Base-by-base conservation (phyloP, 1,140 invertebrate species). In the Leptopilina boulardi region DNA sequence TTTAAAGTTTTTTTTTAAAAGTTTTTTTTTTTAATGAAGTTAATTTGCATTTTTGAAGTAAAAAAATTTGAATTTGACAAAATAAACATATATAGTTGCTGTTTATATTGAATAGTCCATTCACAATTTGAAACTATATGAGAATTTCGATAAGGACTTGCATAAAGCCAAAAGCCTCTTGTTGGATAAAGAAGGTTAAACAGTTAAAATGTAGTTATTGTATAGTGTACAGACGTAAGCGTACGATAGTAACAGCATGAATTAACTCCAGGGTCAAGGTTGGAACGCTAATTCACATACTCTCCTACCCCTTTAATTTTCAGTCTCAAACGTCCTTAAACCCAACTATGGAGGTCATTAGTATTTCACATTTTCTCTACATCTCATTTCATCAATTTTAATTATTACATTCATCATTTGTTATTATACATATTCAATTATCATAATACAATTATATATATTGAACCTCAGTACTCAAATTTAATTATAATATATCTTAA, bases 251-350 rank as follows among this genome's bases (percentile, higher is more conserved):
- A 83, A 79, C 80, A 77, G 84, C 80, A 84, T 87, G 86, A 85
- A 88, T 89, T 88, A 87, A 87, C 85, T 74, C 82, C 82, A 85
- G 83, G 87, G 87, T 88, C 84, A 89, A 89, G 88, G 88, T 88
- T 84, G 82, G n/a, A 81, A 74, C 79, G 78, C 83, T 78, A 75
- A 82, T 81, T 81, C 82, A 70, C 80, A 80, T 81, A 76, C 74
- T 44, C 81, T 54, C 80, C 82, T 82, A 83, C 83, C 82, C 83
- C 87, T 87, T 78, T 85, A 81, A 83, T 83, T 80, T 85, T 79
- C 81, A 79, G 76, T 82, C 81, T 83, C 82, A 76, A 38, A 81
- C 82, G 83, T 84, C 85, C 80, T 85, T 85, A 88, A 87, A 80
- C 86, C 81, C 80, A 82, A 70, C 77, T n/a, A 71, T 76, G 21